phyloP scores from a whole-genome alignment of 2,888 invertebrate species.

The Anthrax anthrax region DNA sequence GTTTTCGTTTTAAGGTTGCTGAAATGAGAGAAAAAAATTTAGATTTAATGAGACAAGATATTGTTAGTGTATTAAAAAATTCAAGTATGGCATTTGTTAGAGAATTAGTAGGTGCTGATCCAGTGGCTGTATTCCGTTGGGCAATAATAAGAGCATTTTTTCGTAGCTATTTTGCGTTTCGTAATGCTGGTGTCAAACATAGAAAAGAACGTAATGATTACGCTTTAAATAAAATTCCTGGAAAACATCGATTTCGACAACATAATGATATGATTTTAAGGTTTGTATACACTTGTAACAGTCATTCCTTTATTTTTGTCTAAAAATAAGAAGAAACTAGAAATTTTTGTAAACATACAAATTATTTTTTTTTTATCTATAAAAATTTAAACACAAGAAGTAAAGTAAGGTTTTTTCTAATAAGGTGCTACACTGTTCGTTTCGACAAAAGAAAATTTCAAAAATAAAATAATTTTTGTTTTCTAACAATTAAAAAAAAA shows the following conservation, averaged over 20 bases:
- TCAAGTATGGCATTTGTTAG: conserved; percentile 85
- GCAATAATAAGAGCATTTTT: conserved; percentile 85
- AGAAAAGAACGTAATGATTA: conserved; percentile 43
- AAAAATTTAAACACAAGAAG: too few relatives aligned
- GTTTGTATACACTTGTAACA: conserved; percentile 14
- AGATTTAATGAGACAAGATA: conserved; percentile 88
- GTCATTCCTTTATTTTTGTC: too few relatives aligned
- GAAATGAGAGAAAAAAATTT: conserved; percentile 94
- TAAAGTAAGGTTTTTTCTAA: too few relatives aligned
- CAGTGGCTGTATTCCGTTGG: conserved; percentile 87
- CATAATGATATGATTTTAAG: conserved; percentile 27
- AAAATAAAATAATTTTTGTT: too few relatives aligned
- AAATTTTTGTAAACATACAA: too few relatives aligned
- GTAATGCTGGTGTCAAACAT: conserved; percentile 63
- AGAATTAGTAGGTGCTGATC: conserved; percentile 84
- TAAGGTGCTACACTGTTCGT: too few relatives aligned
- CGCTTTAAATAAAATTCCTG: conserved; percentile 17
- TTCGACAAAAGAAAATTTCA: too few relatives aligned
- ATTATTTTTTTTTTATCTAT: too few relatives aligned
- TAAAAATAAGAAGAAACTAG: too few relatives aligned
- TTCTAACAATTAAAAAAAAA: too few relatives aligned
- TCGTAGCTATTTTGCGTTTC: conserved; percentile 79
- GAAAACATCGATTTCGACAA: conserved; percentile 17
- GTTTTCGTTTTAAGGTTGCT: conserved; percentile 41
- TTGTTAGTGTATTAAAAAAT: conserved; percentile 85